Evolutionary conservation across 2,888 invertebrate genomes (phyloP), one percentile per base, ranked within the genome.

Genomic region (Vandiemenella viatica): DNA sequence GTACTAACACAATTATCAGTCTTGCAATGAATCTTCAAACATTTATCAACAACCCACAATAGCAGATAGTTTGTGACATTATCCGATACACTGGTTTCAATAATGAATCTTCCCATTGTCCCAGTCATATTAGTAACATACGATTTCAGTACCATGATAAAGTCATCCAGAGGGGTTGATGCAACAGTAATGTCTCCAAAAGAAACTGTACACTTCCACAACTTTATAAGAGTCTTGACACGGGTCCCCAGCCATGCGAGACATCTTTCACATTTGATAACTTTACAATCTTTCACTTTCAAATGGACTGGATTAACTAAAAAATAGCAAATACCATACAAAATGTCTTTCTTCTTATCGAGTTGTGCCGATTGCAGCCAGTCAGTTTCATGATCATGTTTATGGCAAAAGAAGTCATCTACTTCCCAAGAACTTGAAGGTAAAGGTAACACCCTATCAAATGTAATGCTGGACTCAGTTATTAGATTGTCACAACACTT

Each of bases 321-420:
- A 56, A 76, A 72, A 60, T 68, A 76, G 54, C 73, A 75, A 15
- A 71, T 63, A 42, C 74, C 66, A 59, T 76, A 77, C 26, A 79
- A 69, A 57, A 76, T 71, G 63, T 80, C 79, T 65, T 63, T 52
- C 70, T 72, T 16, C 74, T 74, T n/a, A 52, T 69, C 68, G 15
- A 75, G 3, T 2, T 37, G 57, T 52, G 45, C 62, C 53, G 56
- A 38, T 16, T 51, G 58, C 26, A 54, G 43, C 20, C 53, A 49
- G 17, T 56, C 53, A 37, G 55, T 51, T 2, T 53, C 48, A 41
- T 63, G 62, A 41, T 69, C 68, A 41, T 62, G 61, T 0, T 69
- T 69, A 54, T 80, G 79, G 58, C 80, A 81, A 61, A 79, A 81
- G 76, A 78, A 80, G 53, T 80, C 80, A 0, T 71, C 70, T 60